A percentile compares a stretch with the other conserved stretches of the same genome.
Evolutionary conservation across 30 jellyfish, hydroid and myxozoan species (phyloP).

Genomic region (Nemopilema nomurai): DNA sequence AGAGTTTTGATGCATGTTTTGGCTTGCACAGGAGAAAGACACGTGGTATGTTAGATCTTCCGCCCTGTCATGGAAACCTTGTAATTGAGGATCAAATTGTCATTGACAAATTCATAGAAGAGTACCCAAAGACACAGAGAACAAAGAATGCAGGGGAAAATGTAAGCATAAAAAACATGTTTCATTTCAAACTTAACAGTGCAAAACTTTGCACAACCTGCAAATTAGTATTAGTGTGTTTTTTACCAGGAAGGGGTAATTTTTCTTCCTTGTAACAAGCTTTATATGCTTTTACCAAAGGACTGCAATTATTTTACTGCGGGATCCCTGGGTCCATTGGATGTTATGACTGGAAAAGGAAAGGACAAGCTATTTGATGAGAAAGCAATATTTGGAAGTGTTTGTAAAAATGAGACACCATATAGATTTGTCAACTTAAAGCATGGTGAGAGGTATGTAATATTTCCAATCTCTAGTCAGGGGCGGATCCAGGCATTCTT

Average conservation of each 20-base stretch:
- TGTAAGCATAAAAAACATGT: conserved; percentile 7
- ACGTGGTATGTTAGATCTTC: conserved; percentile 1
- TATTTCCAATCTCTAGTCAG: neutral
- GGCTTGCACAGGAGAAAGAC: conserved; percentile 28
- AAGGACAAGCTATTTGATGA: conserved; percentile 16
- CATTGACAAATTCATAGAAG: conserved; percentile 17
- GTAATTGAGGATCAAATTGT: conserved; percentile 15
- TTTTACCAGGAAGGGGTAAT: conserved; percentile 9
- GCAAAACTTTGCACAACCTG: conserved; percentile 1
- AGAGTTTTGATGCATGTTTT: conserved; percentile 26
- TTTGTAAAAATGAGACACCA: conserved; percentile 16
- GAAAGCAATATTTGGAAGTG: conserved; percentile 29
- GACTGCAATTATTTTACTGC: conserved; percentile 23
- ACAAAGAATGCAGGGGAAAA: conserved; percentile 23
- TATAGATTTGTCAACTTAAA: conserved; percentile 18
- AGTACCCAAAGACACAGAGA: conserved; percentile 13
- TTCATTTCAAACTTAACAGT: conserved; percentile 4
- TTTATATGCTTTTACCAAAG: conserved; percentile 9
- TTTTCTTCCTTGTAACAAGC: neutral
- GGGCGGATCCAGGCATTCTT: no score
- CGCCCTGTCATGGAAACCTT: conserved; percentile 24
- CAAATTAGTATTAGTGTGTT: conserved; percentile 2
- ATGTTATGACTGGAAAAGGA: conserved; percentile 13
- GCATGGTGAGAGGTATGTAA: conserved; percentile 32
- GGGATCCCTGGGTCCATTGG: conserved; percentile 19